Evolutionary conservation across 2,797 vertebrate genomes (phyloP), one percentile per base, ranked within the genome.

Genomic region (Lophius americanus): DNA sequence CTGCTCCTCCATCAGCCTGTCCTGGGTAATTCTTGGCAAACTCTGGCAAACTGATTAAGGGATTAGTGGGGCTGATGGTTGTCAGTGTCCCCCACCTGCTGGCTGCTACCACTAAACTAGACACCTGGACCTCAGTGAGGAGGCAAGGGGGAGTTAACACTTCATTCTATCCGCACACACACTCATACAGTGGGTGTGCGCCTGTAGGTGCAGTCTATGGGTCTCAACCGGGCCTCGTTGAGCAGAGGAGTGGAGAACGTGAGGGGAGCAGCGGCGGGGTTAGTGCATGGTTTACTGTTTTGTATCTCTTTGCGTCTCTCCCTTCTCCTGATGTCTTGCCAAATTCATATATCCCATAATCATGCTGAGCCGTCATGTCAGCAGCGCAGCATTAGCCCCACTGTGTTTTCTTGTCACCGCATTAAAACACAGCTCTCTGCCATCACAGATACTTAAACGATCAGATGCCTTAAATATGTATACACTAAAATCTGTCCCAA

Each of bases 51-150:
- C 91, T 92, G 91, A 92, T 93, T 92, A 92, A 88, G 68, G 91
- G 93, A 94, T 93, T 94, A 93, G 79, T 62, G 67, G 51, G 60
- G 74, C 88, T 87, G 88, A 89, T 90, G 86, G 89, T 92, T 93
- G 90, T 92, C 92, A 80, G 75, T 84, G 90, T 88, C 84, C 82
- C 53, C 71, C 74, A 63, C 81, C 76, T 76, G 77, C 77, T 79
- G 83, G 64, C 75, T 79, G 42, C 68, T 79, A 68, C 82, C 78
- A 76, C 52, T 75, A 81, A 85, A 76, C 64, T 71, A 74, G 82
- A 73, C 86, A 89, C 87, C 84, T 83, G 83, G 81, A 84, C 84
- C 65, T 68, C 9, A 35, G 74, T 69, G 68, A 62, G 75, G 70
- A 64, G 52, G 68, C 39, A 23, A 35, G 41, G 13, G 69, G 65